These are phyloP conservation scores for Bacillus rossius DNA, from an alignment of 1,140 invertebrate genomes.

Conservation along the genomic window DNA sequence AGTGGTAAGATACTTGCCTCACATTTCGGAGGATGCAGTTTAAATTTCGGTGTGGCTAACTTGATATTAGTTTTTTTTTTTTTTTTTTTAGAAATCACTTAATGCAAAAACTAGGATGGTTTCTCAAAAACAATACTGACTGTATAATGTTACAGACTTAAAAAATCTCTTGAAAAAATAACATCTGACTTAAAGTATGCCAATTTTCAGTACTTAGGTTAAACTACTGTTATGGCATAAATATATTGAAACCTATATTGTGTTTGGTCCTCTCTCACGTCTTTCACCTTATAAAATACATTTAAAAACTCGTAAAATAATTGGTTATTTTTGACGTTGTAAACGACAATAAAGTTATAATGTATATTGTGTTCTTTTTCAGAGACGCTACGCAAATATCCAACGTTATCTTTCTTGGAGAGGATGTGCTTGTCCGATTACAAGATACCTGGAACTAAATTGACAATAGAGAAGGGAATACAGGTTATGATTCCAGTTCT, in stretches of 20 bases:
- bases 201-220: too few species aligned
- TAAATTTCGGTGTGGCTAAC: too few species aligned
- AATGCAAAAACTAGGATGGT: too few species aligned
- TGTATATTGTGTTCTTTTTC: not conserved
- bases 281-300: not conserved
- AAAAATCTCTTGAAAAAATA: too few species aligned
- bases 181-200: too few species aligned
- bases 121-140: too few species aligned
- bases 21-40: too few species aligned
- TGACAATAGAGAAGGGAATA: slow-evolving; percentile 19
- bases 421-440: slow-evolving; percentile 10
- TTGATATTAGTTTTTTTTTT: too few species aligned
- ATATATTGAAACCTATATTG: not conserved
- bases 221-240: not conserved
- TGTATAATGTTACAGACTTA: too few species aligned
- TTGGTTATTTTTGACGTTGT: not conserved
- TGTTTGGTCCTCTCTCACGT: not conserved
- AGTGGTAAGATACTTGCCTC: too few species aligned
- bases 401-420: slow-evolving; percentile 30
- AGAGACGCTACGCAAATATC: slow-evolving; percentile 33
- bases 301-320: not conserved
- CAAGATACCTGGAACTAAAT: slow-evolving; percentile 5
- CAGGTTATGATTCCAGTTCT: slow-evolving; percentile 28
- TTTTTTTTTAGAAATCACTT: too few species aligned
- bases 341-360: not conserved